Evolutionary conservation across 2,113 vertebrate species (phyloP).

Genomic region (Lamprotornis superbus): DNA sequence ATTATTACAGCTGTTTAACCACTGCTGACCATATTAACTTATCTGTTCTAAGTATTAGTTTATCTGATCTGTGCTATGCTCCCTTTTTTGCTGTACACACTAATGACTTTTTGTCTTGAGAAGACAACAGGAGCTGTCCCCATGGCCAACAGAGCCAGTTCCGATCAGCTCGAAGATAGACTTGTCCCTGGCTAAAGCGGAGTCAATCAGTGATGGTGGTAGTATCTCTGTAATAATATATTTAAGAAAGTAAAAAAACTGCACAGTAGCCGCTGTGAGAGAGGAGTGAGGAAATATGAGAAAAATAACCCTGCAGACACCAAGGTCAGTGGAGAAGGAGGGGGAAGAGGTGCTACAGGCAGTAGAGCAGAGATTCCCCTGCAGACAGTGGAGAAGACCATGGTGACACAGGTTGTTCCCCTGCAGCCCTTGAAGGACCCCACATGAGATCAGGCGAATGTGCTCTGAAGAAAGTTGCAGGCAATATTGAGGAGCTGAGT

Average conservation of each 20-base stretch:
- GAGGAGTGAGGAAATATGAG: neutral
- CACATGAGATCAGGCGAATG: neutral
- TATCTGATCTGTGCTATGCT: neutral
- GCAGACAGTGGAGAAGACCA: neutral
- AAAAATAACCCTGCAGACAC: neutral
- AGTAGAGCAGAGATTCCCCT: neutral
- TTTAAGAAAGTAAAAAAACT: neutral
- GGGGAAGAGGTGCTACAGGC: neutral
- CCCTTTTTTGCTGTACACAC: neutral
- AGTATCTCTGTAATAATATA: neutral
- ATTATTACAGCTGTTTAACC: neutral
- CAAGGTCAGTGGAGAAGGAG: neutral
- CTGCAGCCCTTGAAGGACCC: neutral
- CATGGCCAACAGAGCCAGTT: neutral
- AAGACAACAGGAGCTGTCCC: neutral
- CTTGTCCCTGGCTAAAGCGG: neutral
- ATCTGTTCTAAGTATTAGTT: neutral
- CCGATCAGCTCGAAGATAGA: neutral
- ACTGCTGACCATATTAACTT: neutral
- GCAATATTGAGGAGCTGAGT: neutral
- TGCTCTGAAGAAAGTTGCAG: neutral
- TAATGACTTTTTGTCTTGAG: neutral
- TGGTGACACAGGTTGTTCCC: neutral
- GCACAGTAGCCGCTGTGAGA: neutral
- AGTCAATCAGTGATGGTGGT: neutral